Conservation (phyloP, 2,888 invertebrate species). For the Habrosyne pyritoides region DNA sequence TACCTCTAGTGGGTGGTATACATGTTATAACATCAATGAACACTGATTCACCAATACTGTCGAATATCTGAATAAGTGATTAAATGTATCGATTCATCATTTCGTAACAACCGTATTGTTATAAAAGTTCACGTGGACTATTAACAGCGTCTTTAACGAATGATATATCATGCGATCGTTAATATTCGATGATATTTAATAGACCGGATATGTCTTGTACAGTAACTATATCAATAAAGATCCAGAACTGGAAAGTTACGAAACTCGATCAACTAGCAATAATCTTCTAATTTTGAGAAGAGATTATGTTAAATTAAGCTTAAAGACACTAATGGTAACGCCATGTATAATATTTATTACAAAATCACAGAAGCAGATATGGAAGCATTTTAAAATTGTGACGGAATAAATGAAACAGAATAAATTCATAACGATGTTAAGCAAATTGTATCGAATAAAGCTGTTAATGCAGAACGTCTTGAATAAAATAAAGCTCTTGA, state of each 20-base stretch:
- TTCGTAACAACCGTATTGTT: conserved; percentile 62
- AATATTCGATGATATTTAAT: conserved; percentile 21
- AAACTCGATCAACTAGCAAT: conserved; percentile 11
- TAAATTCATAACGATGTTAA: neutral
- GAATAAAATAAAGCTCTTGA: conserved; percentile 11
- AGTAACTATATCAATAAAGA: conserved; percentile 21
- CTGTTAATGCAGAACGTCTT: conserved; percentile 9
- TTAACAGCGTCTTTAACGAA: conserved; percentile 37
- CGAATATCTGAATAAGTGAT: conserved; percentile 59
- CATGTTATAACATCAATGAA: conserved; percentile 41
- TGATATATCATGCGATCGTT: conserved; percentile 31
- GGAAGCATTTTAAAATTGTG: neutral
- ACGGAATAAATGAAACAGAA: neutral
- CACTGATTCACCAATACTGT: conserved; percentile 50
- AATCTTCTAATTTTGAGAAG: neutral
- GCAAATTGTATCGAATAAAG: conserved; percentile 11
- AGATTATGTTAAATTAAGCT: neutral
- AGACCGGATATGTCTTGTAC: conserved; percentile 21
- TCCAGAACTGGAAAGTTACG: conserved; percentile 7
- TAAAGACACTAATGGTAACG: neutral
- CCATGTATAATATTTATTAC: neutral
- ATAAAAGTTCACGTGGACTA: conserved; percentile 42
- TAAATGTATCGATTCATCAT: conserved; percentile 65
- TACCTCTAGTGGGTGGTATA: conserved; percentile 54
- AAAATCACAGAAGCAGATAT: neutral